Conservation (phyloP, 2,113 vertebrate species). For the Himantopus leucocephalus region DNA sequence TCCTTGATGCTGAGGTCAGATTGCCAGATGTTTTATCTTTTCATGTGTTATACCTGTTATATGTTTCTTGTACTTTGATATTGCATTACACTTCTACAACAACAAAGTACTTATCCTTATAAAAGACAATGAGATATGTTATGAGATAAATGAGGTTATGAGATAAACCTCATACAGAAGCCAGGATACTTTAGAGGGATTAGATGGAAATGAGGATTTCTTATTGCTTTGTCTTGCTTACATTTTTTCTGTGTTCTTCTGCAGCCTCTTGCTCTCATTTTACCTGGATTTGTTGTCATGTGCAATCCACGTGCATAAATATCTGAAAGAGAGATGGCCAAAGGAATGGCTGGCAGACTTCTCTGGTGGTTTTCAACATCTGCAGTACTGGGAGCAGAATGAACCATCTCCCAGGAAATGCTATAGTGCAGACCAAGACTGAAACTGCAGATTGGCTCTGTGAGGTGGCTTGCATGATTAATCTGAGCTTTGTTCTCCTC, state of each 20-base stretch:
- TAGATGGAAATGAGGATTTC: not conserved
- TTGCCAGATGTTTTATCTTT: not conserved
- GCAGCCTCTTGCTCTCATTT: not conserved
- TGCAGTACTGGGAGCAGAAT: not conserved
- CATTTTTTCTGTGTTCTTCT: not conserved
- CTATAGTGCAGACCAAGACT: not conserved
- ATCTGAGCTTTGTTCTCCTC: not conserved
- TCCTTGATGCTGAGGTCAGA: not conserved
- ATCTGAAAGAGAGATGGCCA: not conserved
- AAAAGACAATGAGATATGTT: not conserved
- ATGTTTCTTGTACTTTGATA: not conserved
- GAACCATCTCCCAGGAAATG: not conserved
- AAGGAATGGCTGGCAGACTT: not conserved
- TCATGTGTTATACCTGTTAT: not conserved
- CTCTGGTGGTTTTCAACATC: not conserved
- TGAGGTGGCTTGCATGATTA: not conserved
- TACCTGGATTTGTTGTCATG: not conserved
- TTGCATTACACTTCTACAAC: not conserved
- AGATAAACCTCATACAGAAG: not conserved
- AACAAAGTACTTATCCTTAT: not conserved
- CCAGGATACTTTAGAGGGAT: not conserved
- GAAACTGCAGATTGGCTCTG: not conserved
- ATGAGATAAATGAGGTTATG: not conserved
- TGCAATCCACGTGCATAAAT: not conserved
- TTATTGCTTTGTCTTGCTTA: not conserved